Evolutionary conservation across 2,888 invertebrate species (phyloP).

Genomic region (Eupithecia tripunctaria): DNA sequence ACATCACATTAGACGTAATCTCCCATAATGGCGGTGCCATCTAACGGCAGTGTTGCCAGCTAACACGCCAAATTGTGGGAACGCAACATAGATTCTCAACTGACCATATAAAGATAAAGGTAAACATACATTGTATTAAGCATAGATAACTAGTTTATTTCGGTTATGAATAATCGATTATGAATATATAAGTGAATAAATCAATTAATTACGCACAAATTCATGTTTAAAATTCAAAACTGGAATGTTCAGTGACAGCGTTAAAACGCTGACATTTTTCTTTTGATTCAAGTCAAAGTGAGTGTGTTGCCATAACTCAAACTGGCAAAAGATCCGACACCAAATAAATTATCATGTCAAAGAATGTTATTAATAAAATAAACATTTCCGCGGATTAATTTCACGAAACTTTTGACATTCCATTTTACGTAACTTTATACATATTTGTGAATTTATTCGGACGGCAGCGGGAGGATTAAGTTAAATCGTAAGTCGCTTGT

Average conservation of each 20-base stretch:
- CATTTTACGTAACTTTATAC: slow-evolving; percentile 14
- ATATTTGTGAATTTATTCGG: slow-evolving; percentile 14
- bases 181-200: slow-evolving; percentile 22
- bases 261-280: slow-evolving; percentile 15
- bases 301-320: slow-evolving; percentile 8
- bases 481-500: slow-evolving; percentile 53
- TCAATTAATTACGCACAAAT: slow-evolving; percentile 13
- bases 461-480: slow-evolving; percentile 59
- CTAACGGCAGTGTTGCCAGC: slow-evolving; percentile 68
- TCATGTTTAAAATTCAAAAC: slow-evolving; percentile 15
- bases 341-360: slow-evolving; percentile 15
- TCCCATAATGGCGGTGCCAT: slow-evolving; percentile 74
- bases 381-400: slow-evolving; percentile 25
- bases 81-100: slow-evolving; percentile 50
- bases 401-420: slow-evolving; percentile 16
- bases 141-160: slow-evolving; percentile 21
- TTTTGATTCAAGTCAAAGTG: slow-evolving; percentile 14
- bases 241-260: slow-evolving; percentile 14
- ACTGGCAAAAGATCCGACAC: slow-evolving; percentile 12
- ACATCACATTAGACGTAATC: slow-evolving; percentile 82
- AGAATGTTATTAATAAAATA: slow-evolving; percentile 12
- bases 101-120: slow-evolving; percentile 30
- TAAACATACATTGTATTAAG: slow-evolving; percentile 16
- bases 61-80: slow-evolving; percentile 63
- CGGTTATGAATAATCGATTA: slow-evolving; percentile 24